Evolutionary conservation across 2,888 invertebrate genomes (phyloP), one percentile per base, ranked within the genome.

Genomic region (Eumerus sabulonum): DNA sequence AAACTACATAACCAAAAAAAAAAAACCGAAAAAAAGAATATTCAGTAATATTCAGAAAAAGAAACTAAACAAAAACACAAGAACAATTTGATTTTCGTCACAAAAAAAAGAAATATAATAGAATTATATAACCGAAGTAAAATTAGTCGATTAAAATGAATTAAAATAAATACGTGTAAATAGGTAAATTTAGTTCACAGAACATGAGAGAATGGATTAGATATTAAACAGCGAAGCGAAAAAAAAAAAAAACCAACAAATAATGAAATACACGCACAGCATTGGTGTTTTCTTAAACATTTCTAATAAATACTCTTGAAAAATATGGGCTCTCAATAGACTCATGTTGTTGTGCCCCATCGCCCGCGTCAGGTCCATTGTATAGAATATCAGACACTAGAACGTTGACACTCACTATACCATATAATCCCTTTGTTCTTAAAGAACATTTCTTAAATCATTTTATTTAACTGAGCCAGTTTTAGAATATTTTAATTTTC

Each of bases 101-200:
- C n/a, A n/a, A n/a, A n/a, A n/a, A n/a, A n/a, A 83, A 82, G 17
- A 71, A 76, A 79, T 42, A 62, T 38, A 82, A 82, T 67, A 64
- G 44, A 50, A 50, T 51, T 62, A 57, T 45, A 42, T 44, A 19
- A 54, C 64, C 62, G 54, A 67, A 57, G 76, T 44, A 27, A 27
- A 44, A 72, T 27, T 27, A 60, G 50, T 62, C 72, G 72, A 72
- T 56, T 27, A 60, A 56, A 67, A 63, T 14, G 70, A 36, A 68
- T 17, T 47, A 57, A 35, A 17, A 73, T 68, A 67, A 18, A 44
- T 4, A 27, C 27, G 7, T 71, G 64, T 66, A 73, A 13, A 82
- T 81, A 77, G 73, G 11, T 59, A 59, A 66, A 62, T 12, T 63
- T 36, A 44, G 36, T 16, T 57, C 16, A 51, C 54, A 1, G 4